Conservation (phyloP, 1,140 invertebrate species). For the Zaprionus davidi region DNA sequence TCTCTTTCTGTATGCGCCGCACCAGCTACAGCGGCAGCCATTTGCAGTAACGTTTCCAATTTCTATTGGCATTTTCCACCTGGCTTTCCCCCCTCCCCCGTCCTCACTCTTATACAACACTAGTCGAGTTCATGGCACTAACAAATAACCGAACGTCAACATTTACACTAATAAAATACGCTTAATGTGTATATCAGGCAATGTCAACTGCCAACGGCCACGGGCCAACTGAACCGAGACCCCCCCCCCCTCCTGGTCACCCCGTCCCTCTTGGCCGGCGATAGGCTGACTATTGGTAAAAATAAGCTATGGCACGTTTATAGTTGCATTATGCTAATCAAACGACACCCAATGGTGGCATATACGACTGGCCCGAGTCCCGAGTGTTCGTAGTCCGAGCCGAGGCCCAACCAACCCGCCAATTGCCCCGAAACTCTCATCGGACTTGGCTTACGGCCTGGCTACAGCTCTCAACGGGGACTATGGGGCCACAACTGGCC, state of each 20-base stretch:
- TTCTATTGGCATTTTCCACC: conserved; percentile 64
- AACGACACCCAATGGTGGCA: conserved; percentile 81
- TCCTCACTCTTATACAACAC: neutral
- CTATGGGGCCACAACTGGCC: conserved; percentile 39
- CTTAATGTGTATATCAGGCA: conserved; percentile 70
- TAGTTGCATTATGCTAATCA: conserved; percentile 82
- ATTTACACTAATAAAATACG: conserved; percentile 76
- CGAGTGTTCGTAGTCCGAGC: conserved; percentile 3
- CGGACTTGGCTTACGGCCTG: conserved; percentile 35
- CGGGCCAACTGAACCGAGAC: conserved; percentile 49
- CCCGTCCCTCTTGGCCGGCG: neutral
- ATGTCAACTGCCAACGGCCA: conserved; percentile 36
- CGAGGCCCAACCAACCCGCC: conserved; percentile 11
- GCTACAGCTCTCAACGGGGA: conserved; percentile 20
- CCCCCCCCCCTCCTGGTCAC: neutral
- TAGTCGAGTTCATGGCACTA: conserved; percentile 43
- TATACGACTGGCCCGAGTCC: conserved; percentile 41
- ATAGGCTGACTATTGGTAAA: conserved; percentile 50
- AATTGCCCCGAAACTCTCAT: conserved; percentile 24
- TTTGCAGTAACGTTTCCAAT: conserved; percentile 44
- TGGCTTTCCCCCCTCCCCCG: conserved; percentile 25
- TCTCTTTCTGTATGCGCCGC: neutral
- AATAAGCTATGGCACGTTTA: conserved; percentile 76
- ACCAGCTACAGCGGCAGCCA: neutral
- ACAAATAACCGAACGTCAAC: conserved; percentile 69